phyloP scores from a whole-genome alignment of 2,113 vertebrate species.

The Cebidichthys violaceus region DNA sequence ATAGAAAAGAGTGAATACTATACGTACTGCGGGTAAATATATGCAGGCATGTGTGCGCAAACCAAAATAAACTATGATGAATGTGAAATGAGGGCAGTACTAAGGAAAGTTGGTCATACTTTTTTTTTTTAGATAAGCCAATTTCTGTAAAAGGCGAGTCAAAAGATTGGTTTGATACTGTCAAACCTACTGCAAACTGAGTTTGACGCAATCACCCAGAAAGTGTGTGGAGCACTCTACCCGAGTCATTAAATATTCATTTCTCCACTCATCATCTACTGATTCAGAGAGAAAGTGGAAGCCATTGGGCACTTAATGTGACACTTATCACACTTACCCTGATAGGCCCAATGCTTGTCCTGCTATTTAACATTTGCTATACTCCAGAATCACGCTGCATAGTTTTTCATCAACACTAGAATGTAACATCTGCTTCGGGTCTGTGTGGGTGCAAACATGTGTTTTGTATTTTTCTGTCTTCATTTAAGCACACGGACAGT shows the following conservation, averaged over 20 bases:
- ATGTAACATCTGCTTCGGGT: constrained; percentile 33
- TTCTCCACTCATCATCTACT: constrained; percentile 65
- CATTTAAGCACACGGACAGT: constrained; percentile 7
- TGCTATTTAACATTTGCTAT: constrained; percentile 51
- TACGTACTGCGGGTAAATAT: background rate
- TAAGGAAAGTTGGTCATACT: background rate
- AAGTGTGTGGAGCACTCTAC: constrained; percentile 58
- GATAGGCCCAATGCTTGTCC: constrained; percentile 54
- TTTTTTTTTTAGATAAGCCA: constrained; percentile 24
- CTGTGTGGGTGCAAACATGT: constrained; percentile 12
- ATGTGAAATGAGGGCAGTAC: background rate
- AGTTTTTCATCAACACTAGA: constrained; percentile 14
- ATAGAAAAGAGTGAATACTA: background rate
- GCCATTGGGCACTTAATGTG: constrained; percentile 68
- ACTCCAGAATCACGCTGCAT: constrained; percentile 26
- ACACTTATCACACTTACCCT: constrained; percentile 67
- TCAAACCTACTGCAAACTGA: constrained; percentile 16
- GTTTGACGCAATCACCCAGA: constrained; percentile 59
- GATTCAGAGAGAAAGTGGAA: constrained; percentile 65
- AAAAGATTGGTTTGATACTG: constrained; percentile 32
- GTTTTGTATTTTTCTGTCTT: constrained; percentile 11
- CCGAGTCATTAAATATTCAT: constrained; percentile 71
- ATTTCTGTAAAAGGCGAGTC: constrained; percentile 20
- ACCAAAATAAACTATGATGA: background rate
- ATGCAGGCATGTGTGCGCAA: background rate